These are phyloP conservation scores for Lepetodrilus schrolli DNA, from an alignment of 2,888 invertebrate species.

Conservation along the genomic window DNA sequence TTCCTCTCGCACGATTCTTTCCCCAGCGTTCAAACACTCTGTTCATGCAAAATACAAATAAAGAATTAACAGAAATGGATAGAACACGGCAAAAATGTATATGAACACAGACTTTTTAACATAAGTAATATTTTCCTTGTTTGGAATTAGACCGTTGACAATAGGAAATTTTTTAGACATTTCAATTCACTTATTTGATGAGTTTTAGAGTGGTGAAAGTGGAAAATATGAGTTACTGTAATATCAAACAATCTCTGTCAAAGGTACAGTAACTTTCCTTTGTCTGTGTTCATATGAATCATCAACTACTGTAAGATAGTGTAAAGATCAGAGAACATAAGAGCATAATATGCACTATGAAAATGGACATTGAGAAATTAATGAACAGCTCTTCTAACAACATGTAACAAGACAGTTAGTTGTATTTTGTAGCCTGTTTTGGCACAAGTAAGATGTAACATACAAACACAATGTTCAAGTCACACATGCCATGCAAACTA, in stretches of 20 bases:
- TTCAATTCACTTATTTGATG: no score
- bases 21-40: constrained; percentile 59
- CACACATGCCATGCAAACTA: constrained; percentile 28
- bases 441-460: neutral
- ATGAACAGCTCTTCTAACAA: neutral
- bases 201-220: no score
- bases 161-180: no score
- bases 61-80: constrained; percentile 18
- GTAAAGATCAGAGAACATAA: neutral
- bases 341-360: neutral
- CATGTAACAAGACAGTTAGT: neutral
- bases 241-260: no score
- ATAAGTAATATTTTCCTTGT: no score
- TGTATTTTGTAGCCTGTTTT: neutral
- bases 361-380: no score
- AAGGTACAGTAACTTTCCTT: neutral
- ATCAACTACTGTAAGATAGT: neutral
- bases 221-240: no score
- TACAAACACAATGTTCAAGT: neutral
- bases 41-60: constrained; percentile 43
- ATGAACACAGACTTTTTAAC: constrained; percentile 20
- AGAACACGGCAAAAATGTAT: neutral
- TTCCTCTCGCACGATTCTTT: constrained; percentile 65
- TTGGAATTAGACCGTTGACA: no score
- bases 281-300: neutral